Conservation (phyloP, 2,797 vertebrate genomes). For the Bothrops alternatus region DNA sequence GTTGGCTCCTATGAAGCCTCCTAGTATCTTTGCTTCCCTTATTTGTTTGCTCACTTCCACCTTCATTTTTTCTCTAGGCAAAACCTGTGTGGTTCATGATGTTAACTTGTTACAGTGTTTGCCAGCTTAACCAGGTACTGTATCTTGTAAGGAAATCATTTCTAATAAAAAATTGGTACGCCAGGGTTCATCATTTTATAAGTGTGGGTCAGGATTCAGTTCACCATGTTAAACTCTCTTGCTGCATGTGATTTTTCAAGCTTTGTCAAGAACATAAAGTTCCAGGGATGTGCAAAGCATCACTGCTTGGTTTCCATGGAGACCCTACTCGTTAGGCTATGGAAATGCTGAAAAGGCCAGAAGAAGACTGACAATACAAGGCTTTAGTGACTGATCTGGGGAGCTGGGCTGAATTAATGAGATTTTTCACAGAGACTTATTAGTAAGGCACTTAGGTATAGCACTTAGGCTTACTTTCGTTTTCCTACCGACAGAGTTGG, state of each 20-base stretch:
- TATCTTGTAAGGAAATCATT: slow-evolving; percentile 79
- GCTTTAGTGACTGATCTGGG: slow-evolving; percentile 86
- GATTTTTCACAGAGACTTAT: slow-evolving; percentile 96
- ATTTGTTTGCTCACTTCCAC: slow-evolving; percentile 49
- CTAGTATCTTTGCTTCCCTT: slow-evolving; percentile 27
- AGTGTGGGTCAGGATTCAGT: slow-evolving; percentile 82
- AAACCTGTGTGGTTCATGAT: slow-evolving; percentile 46
- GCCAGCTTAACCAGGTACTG: slow-evolving; percentile 65
- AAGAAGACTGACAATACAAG: slow-evolving; percentile 96
- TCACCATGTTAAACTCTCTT: slow-evolving; percentile 87
- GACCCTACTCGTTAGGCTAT: slow-evolving; percentile 93
- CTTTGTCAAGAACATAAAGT: slow-evolving; percentile 94
- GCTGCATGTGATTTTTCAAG: slow-evolving; percentile 97
- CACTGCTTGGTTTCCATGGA: slow-evolving; percentile 91
- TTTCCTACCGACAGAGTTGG: slow-evolving; percentile 72
- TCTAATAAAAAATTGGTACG: slow-evolving; percentile 79
- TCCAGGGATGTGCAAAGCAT: slow-evolving; percentile 83
- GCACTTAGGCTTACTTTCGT: slow-evolving; percentile 69
- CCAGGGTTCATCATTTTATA: slow-evolving; percentile 82
- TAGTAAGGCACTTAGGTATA: slow-evolving; percentile 77
- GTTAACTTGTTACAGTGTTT: slow-evolving; percentile 68
- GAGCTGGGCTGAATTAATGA: slow-evolving; percentile 96
- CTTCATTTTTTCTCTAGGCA: slow-evolving; percentile 7
- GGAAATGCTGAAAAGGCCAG: slow-evolving; percentile 88
- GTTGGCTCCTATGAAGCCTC: slow-evolving; percentile 3